Base-by-base conservation (phyloP, 2,113 vertebrate species). In the Daubentonia madagascariensis region DNA sequence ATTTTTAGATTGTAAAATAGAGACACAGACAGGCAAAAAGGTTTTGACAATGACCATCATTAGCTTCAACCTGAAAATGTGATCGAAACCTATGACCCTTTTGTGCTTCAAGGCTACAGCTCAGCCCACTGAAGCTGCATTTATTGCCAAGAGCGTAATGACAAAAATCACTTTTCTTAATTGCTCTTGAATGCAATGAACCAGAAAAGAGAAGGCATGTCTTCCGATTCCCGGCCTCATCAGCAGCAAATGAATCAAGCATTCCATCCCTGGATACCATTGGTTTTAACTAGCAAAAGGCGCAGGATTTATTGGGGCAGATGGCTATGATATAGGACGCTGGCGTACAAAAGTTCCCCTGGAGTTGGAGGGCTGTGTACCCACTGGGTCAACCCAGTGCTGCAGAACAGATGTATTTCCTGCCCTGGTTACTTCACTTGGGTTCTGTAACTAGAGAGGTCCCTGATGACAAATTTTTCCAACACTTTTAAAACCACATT, bases 401-500 rank as follows among this genome's bases (percentile, higher is more conserved):
- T 67, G 76, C 1, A 2, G 70, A 96, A 84, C 97, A 96, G 94
- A 97, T 96, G 92, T 85, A 67, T 94, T 95, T 98, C 98, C 94
- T 96, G 84, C 87, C 79, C 83, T 83, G 92, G 96, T 96, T 76
- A 85, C 72, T 92, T 87, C 92, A 57, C 76, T 80, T 84, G 92
- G 91, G 86, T 70, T 95, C 95, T 96, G 96, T 95, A 98, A 98
- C 87, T 78, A n/a, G 94, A 97, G 96, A 96, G 57, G 90, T 96
- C 97, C 96, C 94, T 2, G n/a, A 63, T 90, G 96, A 95, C 94
- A 68, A 89, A 98, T 97, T 95, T 96, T 92, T 97, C 97, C 85
- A 96, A 88, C 97, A 88, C 92, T 95, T 92, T 96, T 65, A 85
- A 96, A 97, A 98, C 97, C 97, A 35, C 94, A 96, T 97, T 98